These are phyloP conservation scores for Neogale vison DNA, from an alignment of 2,113 vertebrate species.

Conservation along the genomic window DNA sequence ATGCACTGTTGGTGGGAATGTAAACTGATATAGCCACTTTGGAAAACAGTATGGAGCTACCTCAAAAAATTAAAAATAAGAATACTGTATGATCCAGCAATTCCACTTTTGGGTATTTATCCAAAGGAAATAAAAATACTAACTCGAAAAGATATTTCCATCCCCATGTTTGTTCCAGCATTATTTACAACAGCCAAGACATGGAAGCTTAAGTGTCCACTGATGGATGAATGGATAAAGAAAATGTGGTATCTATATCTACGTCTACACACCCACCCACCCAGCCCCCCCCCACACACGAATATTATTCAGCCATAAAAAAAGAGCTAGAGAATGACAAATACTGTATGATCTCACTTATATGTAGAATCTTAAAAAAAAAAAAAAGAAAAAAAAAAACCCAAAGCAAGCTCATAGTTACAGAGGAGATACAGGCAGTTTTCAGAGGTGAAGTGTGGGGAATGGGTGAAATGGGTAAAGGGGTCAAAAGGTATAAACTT, in stretches of 20 bases:
- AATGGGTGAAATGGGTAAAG: not conserved
- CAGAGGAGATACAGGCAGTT: not conserved
- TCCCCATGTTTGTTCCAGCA: not conserved
- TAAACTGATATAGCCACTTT: not conserved
- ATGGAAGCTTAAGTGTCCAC: not conserved
- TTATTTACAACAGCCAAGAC: not conserved
- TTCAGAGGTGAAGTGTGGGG: not conserved
- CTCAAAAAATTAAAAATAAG: not conserved
- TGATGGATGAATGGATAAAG: not conserved
- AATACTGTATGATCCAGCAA: not conserved
- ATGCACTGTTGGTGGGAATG: not conserved
- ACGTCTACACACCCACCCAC: not conserved
- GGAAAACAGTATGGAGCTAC: not conserved
- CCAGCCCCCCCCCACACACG: not conserved
- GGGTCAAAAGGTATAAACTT: not conserved
- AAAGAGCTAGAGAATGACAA: not conserved
- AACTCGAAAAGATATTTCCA: not conserved
- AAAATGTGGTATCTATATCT: not conserved
- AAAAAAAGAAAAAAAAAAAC: not conserved
- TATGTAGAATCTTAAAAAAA: not conserved
- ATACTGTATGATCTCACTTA: not conserved
- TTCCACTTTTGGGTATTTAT: not conserved
- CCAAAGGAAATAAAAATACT: not conserved
- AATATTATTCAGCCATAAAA: not conserved
- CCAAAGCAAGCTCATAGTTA: not conserved